A percentile compares a stretch with the other conserved stretches of the same genome.
Evolutionary conservation across 1,140 invertebrate species (phyloP).

Genomic region (Drusus annulatus): DNA sequence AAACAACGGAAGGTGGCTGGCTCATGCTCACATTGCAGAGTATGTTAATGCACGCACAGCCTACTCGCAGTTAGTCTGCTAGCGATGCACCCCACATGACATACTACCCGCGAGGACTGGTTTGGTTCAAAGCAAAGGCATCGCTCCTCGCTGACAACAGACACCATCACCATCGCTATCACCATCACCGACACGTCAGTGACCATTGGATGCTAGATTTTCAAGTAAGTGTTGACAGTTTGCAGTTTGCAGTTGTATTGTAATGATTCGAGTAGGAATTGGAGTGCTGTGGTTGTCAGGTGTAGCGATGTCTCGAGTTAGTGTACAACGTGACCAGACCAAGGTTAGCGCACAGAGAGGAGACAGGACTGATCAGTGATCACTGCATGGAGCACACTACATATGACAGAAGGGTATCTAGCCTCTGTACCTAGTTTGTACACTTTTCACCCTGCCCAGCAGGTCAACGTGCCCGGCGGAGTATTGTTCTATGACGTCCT

Average conservation of each 20-base stretch:
- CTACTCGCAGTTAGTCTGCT: slow-evolving; percentile 24
- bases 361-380: slow-evolving; percentile 24
- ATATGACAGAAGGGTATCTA: slow-evolving; percentile 29
- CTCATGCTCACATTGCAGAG: slow-evolving; percentile 53
- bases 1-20: slow-evolving; percentile 35
- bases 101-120: not conserved
- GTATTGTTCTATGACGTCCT: slow-evolving; percentile 98
- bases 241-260: no score
- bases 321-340: slow-evolving; percentile 3
- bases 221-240: not conserved
- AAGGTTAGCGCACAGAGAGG: slow-evolving; percentile 37
- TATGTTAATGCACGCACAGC: slow-evolving; percentile 43
- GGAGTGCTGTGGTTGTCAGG: slow-evolving; percentile 12
- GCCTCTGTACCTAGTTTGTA: slow-evolving; percentile 84
- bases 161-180: no score
- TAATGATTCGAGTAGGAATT: no score
- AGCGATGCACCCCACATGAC: slow-evolving; percentile 33
- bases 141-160: slow-evolving; percentile 41
- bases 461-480: slow-evolving; percentile 93
- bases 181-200: no score
- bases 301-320: slow-evolving; percentile 28
- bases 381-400: slow-evolving; percentile 53
- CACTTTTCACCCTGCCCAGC: slow-evolving; percentile 89
- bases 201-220: not conserved
- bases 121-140: slow-evolving; percentile 35